Percentiles rank a stretch among this genome's conserved stretches.
Conservation (phyloP, 2,888 invertebrate species). For the Pilophorus perplexus region DNA sequence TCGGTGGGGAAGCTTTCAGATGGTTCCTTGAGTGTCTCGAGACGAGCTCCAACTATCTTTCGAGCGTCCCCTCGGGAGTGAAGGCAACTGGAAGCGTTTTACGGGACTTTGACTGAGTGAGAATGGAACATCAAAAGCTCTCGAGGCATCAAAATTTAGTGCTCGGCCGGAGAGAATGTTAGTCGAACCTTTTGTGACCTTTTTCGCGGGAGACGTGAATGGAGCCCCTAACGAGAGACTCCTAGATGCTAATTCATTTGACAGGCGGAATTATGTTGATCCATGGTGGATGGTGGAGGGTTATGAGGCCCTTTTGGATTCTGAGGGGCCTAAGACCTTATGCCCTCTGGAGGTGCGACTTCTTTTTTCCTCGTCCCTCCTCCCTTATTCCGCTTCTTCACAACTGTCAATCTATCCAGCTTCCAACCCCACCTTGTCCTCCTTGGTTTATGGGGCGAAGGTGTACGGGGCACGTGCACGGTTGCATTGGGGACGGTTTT, state of each 20-base stretch:
- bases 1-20: too few relatives aligned
- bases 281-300: neutral
- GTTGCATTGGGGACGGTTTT: neutral
- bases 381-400: neutral
- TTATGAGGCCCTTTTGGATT: neutral
- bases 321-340: slow-evolving; percentile 15
- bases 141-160: neutral
- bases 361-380: neutral
- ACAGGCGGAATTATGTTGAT: slow-evolving; percentile 25
- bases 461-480: slow-evolving; percentile 17
- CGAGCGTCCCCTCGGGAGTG: too few relatives aligned
- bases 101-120: neutral
- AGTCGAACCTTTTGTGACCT: slow-evolving; percentile 23
- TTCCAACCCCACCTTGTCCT: neutral
- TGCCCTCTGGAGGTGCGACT: slow-evolving; percentile 9
- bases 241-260: slow-evolving; percentile 18
- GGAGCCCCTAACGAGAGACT: slow-evolving; percentile 16
- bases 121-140: neutral
- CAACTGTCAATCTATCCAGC: slow-evolving; percentile 22
- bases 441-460: slow-evolving; percentile 1
- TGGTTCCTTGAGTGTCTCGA: too few relatives aligned
- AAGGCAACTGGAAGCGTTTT: neutral
- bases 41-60: too few relatives aligned
- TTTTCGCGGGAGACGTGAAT: slow-evolving; percentile 22
- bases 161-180: neutral